Evolutionary conservation across 2,888 invertebrate species (phyloP).

Genomic region (Ceramica pisi): DNA sequence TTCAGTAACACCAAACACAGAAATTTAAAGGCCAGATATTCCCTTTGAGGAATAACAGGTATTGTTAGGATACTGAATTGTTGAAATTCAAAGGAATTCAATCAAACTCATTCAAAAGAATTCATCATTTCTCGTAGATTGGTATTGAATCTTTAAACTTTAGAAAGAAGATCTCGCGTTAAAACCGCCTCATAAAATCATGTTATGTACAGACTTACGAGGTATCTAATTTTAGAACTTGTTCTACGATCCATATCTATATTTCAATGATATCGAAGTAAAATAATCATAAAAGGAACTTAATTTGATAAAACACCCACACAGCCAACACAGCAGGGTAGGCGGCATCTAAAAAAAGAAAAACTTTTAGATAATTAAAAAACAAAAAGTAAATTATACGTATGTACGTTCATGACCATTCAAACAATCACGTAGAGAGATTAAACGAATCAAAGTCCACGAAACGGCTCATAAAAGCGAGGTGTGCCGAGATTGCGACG

Average conservation of each 20-base stretch:
- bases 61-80: conserved; percentile 32
- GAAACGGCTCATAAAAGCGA: conserved; percentile 62
- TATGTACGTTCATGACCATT: conserved; percentile 26
- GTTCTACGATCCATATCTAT: background rate
- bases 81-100: conserved; percentile 25
- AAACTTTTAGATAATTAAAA: conserved; percentile 39
- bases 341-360: conserved; percentile 3
- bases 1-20: conserved; percentile 2
- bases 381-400: conserved; percentile 17
- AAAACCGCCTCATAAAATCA: background rate
- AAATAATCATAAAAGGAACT: background rate
- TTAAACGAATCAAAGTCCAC: conserved; percentile 64
- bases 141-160: background rate
- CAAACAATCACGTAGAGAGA: conserved; percentile 49
- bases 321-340: background rate
- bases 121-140: background rate
- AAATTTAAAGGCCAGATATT: background rate
- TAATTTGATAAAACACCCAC: background rate
- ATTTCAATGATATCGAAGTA: background rate
- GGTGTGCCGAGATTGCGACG: conserved; percentile 63
- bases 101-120: conserved; percentile 1
- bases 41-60: conserved; percentile 32
- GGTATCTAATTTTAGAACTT: background rate
- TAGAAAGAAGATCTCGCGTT: background rate
- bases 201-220: background rate